Conservation (phyloP, 2,888 invertebrate species). For the Stictocephala bisonia region DNA sequence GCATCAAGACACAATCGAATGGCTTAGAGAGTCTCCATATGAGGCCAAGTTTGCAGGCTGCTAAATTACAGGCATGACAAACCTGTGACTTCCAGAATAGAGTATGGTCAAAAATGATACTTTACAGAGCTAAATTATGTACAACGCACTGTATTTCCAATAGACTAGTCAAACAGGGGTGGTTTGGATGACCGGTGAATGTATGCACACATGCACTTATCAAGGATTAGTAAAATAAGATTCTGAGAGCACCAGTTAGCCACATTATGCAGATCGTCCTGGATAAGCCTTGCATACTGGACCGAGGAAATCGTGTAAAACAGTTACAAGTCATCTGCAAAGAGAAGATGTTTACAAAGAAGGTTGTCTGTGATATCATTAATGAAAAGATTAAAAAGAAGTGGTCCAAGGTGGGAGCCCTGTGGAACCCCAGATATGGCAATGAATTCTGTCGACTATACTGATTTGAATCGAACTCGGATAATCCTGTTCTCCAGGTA, state of each 20-base stretch:
- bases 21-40: neutral
- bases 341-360: neutral
- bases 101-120: neutral
- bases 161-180: neutral
- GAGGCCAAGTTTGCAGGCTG: neutral
- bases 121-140: neutral
- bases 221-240: neutral
- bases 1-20: neutral
- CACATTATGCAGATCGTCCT: neutral
- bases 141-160: neutral
- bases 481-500: neutral
- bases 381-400: constrained; percentile 50
- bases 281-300: neutral
- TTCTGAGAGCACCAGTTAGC: neutral
- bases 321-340: neutral
- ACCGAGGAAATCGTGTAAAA: neutral
- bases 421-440: constrained; percentile 53
- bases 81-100: neutral
- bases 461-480: neutral
- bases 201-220: neutral
- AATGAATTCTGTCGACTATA: constrained; percentile 41
- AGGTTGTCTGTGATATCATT: constrained; percentile 22
- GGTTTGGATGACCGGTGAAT: no score
- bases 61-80: neutral
- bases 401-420: constrained; percentile 51